A percentile compares a stretch with the other conserved stretches of the same genome.
Evolutionary conservation across 30 jellyfish, hydroid and myxozoan species (phyloP).

Genomic region (Turritopsis dohrnii): DNA sequence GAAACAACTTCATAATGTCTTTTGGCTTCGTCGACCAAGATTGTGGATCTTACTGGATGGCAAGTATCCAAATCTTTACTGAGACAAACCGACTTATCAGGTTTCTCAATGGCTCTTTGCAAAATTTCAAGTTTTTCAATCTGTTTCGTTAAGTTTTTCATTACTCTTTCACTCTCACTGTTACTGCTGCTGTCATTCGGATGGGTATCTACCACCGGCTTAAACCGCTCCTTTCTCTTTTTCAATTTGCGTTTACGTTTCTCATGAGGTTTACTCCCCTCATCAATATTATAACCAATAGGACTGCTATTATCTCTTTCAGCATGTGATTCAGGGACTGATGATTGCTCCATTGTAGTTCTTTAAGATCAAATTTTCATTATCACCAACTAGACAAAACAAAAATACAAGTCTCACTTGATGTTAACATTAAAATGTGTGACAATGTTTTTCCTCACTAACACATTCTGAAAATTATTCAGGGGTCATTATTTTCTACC

Average conservation of each 20-base stretch:
- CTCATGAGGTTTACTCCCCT: not conserved
- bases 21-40: not conserved
- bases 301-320: not conserved
- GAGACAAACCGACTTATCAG: not conserved
- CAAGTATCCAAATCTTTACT: not conserved
- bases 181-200: not conserved
- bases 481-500: too few species aligned
- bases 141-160: not conserved
- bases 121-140: not conserved
- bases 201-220: not conserved
- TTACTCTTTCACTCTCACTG: not conserved
- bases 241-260: not conserved
- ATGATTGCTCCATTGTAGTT: not conserved
- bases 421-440: too few species aligned
- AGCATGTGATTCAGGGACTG: not conserved
- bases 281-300: not conserved
- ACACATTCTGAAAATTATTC: too few species aligned
- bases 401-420: too few species aligned
- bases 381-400: too few species aligned
- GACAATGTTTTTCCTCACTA: too few species aligned
- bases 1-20: not conserved
- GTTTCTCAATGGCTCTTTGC: not conserved
- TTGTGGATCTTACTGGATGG: not conserved
- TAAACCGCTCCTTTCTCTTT: not conserved
- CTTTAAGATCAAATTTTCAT: not conserved